Conservation (phyloP, 2,797 vertebrate species). For the Lacerta bilineata region DNA sequence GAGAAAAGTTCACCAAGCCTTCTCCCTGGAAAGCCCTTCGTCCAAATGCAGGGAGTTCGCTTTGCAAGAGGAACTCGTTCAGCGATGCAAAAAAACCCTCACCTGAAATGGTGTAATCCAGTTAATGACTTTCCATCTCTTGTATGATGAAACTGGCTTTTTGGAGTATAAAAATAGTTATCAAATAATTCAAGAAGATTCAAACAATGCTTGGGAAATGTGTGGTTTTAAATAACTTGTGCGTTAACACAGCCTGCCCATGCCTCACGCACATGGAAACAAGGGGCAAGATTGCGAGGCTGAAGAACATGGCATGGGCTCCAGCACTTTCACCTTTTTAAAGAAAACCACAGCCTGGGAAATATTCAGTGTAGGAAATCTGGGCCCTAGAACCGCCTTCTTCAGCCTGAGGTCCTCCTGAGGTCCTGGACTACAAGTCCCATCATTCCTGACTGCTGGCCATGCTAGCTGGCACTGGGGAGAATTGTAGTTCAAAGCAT, state of each 20-base stretch:
- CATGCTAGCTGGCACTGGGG: too few species aligned
- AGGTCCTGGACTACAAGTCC: too few species aligned
- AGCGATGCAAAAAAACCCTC: not conserved
- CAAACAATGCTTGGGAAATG: not conserved
- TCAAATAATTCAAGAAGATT: not conserved
- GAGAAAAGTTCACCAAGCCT: not conserved
- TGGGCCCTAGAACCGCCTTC: not conserved
- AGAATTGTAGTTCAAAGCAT: too few species aligned
- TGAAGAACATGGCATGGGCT: too few species aligned
- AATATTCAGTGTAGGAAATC: not conserved
- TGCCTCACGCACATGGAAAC: too few species aligned
- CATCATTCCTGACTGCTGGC: too few species aligned
- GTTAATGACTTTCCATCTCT: too few species aligned
- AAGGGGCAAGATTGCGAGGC: too few species aligned
- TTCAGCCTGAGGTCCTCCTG: too few species aligned
- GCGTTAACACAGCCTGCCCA: too few species aligned
- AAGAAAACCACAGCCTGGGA: not conserved
- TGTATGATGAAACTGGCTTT: not conserved
- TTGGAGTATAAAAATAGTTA: not conserved
- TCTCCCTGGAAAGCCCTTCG: not conserved
- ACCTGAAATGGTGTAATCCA: not conserved
- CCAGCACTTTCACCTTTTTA: not conserved
- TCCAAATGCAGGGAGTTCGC: not conserved
- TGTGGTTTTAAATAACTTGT: too few species aligned
- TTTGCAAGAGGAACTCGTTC: not conserved